phyloP scores from a whole-genome alignment of 2,113 vertebrate genomes.

The Patagioenas fasciata region DNA sequence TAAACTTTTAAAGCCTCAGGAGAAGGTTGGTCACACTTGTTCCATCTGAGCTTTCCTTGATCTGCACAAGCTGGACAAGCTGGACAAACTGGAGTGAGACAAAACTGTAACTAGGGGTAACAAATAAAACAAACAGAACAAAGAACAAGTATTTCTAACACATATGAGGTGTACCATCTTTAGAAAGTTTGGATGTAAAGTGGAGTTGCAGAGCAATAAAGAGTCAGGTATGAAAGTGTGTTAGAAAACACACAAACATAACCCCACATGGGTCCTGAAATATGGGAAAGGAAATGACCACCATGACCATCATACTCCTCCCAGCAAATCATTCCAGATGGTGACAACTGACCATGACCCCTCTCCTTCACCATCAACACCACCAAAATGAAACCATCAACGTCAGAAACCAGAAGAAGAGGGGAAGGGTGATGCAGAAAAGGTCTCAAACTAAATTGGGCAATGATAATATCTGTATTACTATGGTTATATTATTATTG shows the following conservation, averaged over 20 bases:
- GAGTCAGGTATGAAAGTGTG: neutral
- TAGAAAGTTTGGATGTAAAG: accelerated
- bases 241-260: neutral
- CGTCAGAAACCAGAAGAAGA: neutral
- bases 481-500: neutral
- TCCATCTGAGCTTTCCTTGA: neutral
- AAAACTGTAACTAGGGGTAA: neutral
- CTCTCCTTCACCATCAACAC: neutral
- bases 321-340: neutral
- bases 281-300: neutral
- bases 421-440: neutral
- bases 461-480: neutral
- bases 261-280: neutral
- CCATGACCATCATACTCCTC: neutral
- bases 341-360: neutral
- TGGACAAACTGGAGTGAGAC: neutral
- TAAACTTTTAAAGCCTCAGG: neutral
- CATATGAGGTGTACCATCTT: neutral
- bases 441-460: neutral
- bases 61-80: neutral
- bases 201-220: neutral
- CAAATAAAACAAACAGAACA: neutral
- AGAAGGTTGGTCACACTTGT: neutral
- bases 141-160: neutral
- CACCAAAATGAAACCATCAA: neutral